phyloP scores from a whole-genome alignment of 1,140 invertebrate genomes.

The Solenopsis fugax region DNA sequence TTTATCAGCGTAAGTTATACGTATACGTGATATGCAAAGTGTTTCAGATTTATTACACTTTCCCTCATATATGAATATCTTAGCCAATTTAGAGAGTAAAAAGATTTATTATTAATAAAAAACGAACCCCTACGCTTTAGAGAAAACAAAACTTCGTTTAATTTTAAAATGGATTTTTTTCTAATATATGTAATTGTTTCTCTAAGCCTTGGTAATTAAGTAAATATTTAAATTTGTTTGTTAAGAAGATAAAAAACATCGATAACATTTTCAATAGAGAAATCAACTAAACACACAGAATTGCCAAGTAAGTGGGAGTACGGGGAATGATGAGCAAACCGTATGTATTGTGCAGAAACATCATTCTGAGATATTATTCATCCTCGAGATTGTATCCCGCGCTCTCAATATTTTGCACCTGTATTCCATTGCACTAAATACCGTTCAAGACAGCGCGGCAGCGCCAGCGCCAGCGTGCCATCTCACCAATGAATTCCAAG shows the following conservation, averaged over 20 bases:
- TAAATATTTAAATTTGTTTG: not conserved
- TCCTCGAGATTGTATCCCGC: not conserved
- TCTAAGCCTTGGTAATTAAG: not conserved
- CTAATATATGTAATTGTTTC: not conserved
- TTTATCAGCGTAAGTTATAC: slow-evolving; percentile 45
- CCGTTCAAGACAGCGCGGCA: slow-evolving; percentile 15
- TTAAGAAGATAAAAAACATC: slow-evolving; percentile 3
- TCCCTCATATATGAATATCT: not conserved
- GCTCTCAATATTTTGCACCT: slow-evolving; percentile 25
- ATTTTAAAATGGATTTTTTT: not conserved
- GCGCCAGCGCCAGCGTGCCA: no score
- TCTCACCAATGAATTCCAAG: slow-evolving; percentile 38
- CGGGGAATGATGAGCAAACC: not conserved
- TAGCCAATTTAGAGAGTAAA: slow-evolving; percentile 15
- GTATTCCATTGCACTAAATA: not conserved
- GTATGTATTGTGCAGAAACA: not conserved
- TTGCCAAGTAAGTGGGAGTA: not conserved
- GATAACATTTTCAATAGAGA: not conserved
- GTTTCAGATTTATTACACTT: slow-evolving; percentile 31
- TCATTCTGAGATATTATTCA: not conserved
- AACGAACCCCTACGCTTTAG: not conserved
- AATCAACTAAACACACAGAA: not conserved
- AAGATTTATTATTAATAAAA: not conserved
- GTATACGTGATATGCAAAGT: slow-evolving; percentile 26
- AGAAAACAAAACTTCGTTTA: not conserved